Evolutionary conservation across 2,797 vertebrate species (phyloP).

Genomic region (Rhinogobio ventralis): DNA sequence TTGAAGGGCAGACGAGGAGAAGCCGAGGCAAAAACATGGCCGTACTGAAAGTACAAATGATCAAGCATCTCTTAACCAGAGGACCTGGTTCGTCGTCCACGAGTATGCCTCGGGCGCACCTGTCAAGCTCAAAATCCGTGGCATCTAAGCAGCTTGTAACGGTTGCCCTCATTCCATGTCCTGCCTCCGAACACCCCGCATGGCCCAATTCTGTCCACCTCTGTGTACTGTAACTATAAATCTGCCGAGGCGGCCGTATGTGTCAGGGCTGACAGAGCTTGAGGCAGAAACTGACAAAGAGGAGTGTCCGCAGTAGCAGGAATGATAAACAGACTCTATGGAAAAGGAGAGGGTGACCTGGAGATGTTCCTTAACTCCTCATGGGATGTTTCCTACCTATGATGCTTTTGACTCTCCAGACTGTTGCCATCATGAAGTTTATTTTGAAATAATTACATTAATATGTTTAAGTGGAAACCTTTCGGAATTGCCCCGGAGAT

Average conservation of each 20-base stretch:
- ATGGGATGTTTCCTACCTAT: not conserved
- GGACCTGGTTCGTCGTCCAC: slow-evolving; percentile 32
- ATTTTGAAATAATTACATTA: slow-evolving; percentile 62
- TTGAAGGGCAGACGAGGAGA: slow-evolving; percentile 48
- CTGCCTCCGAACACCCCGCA: slow-evolving; percentile 47
- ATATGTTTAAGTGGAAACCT: slow-evolving; percentile 62
- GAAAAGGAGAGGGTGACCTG: slow-evolving; percentile 66
- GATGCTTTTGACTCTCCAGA: slow-evolving; percentile 22
- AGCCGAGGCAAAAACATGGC: slow-evolving; percentile 19
- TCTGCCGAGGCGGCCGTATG: slow-evolving; percentile 61
- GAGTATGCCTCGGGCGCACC: slow-evolving; percentile 33
- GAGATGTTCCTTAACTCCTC: slow-evolving; percentile 57
- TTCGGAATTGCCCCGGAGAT: slow-evolving; percentile 58
- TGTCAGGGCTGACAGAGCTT: slow-evolving; percentile 64
- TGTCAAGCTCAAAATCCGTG: slow-evolving; percentile 54
- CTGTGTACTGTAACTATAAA: slow-evolving; percentile 63
- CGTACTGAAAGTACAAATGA: slow-evolving; percentile 39
- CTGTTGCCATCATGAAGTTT: slow-evolving; percentile 40
- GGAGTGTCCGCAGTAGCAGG: slow-evolving; percentile 45
- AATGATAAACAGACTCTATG: slow-evolving; percentile 69
- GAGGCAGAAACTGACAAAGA: slow-evolving; percentile 64
- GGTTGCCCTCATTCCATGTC: slow-evolving; percentile 52
- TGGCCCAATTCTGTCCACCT: slow-evolving; percentile 59
- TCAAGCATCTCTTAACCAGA: slow-evolving; percentile 24
- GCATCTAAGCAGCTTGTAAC: slow-evolving; percentile 54